phyloP scores from a whole-genome alignment of 2,797 vertebrate species.

The Lates japonicus region DNA sequence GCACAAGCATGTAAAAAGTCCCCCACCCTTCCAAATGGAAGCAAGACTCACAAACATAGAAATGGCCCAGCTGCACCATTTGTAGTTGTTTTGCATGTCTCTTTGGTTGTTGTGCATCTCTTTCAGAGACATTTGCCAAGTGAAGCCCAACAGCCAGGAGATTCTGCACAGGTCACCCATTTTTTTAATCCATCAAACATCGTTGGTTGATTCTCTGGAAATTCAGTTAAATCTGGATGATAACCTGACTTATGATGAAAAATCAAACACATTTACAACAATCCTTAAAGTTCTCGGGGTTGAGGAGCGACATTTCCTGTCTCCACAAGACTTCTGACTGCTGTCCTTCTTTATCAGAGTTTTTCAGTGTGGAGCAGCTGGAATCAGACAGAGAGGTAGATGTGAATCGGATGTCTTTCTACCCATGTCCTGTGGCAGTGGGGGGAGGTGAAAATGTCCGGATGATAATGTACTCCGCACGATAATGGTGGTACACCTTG shows the following conservation, averaged over 20 bases:
- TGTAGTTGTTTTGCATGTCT: no score
- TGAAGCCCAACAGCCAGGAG: no score
- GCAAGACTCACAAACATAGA: no score
- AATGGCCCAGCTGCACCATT: no score
- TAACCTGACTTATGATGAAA: not conserved
- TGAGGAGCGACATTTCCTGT: not conserved
- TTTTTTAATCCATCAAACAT: not conserved
- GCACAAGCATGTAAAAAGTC: no score
- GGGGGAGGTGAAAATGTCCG: slow-evolving; percentile 27
- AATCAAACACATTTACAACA: not conserved
- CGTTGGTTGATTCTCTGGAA: not conserved
- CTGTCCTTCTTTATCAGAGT: not conserved
- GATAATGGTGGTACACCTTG: slow-evolving; percentile 72
- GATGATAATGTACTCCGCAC: slow-evolving; percentile 57
- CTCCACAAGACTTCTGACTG: not conserved
- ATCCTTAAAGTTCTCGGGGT: not conserved
- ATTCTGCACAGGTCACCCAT: no score
- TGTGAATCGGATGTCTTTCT: slow-evolving; percentile 28
- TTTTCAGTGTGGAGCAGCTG: not conserved
- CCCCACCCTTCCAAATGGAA: no score
- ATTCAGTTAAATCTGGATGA: not conserved
- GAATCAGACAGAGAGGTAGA: slow-evolving; percentile 33
- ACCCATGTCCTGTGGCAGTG: slow-evolving; percentile 23
- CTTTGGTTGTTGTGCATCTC: no score
- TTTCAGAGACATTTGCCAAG: no score